Base-by-base conservation (phyloP, 2,888 invertebrate genomes). In the Plebejus melissa region DNA sequence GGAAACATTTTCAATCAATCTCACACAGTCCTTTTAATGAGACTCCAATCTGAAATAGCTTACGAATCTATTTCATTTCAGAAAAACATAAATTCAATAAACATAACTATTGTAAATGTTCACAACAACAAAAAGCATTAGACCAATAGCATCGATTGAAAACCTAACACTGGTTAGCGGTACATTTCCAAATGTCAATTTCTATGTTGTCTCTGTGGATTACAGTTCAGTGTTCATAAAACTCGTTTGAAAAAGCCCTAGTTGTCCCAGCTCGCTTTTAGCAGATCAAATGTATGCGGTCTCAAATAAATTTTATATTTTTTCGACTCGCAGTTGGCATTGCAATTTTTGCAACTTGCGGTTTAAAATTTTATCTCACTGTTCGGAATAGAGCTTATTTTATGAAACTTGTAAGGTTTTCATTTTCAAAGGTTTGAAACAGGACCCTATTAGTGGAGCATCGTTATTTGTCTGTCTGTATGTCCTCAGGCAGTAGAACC, bases 221-320 rank as follows among this genome's bases (percentile, higher is more conserved):
- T 65, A 65, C 65, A 32, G 32, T 65, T 60, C 60, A 28, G 4
- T 60, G 60, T 60, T 65, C 32, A 32, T 65, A 65, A 65, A 65
- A 65, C 32, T 36, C 5, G 13, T 32, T 65, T 1, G 60, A 32
- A 65, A 65, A 65, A 65, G 32, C 65, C 32, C 32, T 36, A 36
- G 65, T 36, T 65, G 65, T 65, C 65, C 32, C 32, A 65, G 65
- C 65, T 65, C 65, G 32, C 65, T 65, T 65, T 65, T 16, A 65
- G 65, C 65, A 32, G 65, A 65, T 65, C 65, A 65, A 65, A 65
- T 32, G 65, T 65, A 65, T 6, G 32, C 32, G 4, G 32, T 65
- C 32, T 65, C 32, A 65, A 65, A 65, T 36, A 28, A 60, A 65
- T 65, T 65, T 65, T 28, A 65, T 16, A 65, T 65, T 65, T 65